Base-by-base conservation (phyloP, 2,888 invertebrate genomes). In the Synanthedon tipuliformis region DNA sequence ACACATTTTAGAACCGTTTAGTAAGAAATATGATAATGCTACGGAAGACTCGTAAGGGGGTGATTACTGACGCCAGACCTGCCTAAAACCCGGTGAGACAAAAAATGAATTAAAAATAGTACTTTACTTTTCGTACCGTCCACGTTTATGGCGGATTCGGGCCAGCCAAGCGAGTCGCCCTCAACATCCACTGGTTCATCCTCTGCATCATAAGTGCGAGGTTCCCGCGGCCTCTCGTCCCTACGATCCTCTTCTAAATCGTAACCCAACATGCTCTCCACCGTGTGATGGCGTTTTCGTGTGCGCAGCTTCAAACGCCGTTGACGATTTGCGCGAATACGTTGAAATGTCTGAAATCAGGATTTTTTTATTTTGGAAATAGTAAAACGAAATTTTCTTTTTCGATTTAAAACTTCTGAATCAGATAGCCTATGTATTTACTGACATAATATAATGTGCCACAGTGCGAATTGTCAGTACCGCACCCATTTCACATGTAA, bases 241-340 rank as follows among this genome's bases (percentile, higher is more conserved):
- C 85, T 79, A 16, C 85, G 65, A 54, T 83, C 81, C 57, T 81
- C 84, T 3, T 88, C 88, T 50, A 85, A 65, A 60, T 86, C 86
- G 61, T 85, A 88, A n/a, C 88, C 88, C 50, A 88, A 71, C 83
- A 88, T 85, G 66, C 87, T 87, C 70, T 88, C 88, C n/a, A 88
- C 88, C 0, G 88, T 87, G 68, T 88, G 88, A 65, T 88, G 88
- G 0, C 88, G 87, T 61, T 88, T 88, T 65, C 88, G 85, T 0
- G 88, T 87, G 58, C 88, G 86, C 64, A 87, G 67, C 65, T 88
- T 87, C 53, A 88, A 64, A 4, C 88, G 81, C 2, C 88, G 81
- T 66, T 88, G 88, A 0, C 88, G 81, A 64, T 88, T 88, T 0
- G 88, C 88, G 23, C 88, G 81, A 57, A 88, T 88, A 41, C 88